These are phyloP conservation scores for Euschistus heros DNA, from an alignment of 1,140 invertebrate genomes.

Conservation along the genomic window DNA sequence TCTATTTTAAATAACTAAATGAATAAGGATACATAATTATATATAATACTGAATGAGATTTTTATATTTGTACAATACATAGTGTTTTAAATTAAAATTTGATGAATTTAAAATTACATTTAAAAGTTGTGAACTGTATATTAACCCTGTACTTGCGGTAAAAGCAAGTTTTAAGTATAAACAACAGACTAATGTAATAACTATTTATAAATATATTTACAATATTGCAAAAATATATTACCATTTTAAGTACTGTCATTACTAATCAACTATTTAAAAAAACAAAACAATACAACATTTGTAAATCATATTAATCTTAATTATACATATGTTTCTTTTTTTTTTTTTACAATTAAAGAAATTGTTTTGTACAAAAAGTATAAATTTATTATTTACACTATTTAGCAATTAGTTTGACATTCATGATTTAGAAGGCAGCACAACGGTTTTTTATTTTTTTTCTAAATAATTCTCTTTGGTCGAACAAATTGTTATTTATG, in stretches of 20 bases:
- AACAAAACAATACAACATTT: not conserved
- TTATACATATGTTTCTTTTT: not conserved
- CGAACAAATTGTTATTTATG: not conserved
- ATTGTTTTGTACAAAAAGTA: conserved; percentile 5
- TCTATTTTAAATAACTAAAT: no score
- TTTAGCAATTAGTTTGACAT: not conserved
- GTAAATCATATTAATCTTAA: not conserved
- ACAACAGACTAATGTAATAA: no score
- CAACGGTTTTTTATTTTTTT: not conserved
- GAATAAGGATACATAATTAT: no score
- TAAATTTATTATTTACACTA: not conserved
- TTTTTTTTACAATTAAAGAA: not conserved
- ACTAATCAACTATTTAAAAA: not conserved
- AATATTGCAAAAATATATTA: conserved; percentile 2
- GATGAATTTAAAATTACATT: no score
- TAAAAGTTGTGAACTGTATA: no score
- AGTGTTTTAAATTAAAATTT: no score
- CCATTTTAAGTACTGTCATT: conserved; percentile 1
- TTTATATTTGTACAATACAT: no score
- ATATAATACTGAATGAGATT: no score
- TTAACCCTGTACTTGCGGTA: no score
- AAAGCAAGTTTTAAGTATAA: no score
- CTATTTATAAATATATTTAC: conserved; percentile 2
- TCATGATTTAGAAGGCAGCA: not conserved
- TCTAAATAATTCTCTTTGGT: not conserved